Conservation (phyloP, 2,113 vertebrate genomes). For the Callipepla californica region DNA sequence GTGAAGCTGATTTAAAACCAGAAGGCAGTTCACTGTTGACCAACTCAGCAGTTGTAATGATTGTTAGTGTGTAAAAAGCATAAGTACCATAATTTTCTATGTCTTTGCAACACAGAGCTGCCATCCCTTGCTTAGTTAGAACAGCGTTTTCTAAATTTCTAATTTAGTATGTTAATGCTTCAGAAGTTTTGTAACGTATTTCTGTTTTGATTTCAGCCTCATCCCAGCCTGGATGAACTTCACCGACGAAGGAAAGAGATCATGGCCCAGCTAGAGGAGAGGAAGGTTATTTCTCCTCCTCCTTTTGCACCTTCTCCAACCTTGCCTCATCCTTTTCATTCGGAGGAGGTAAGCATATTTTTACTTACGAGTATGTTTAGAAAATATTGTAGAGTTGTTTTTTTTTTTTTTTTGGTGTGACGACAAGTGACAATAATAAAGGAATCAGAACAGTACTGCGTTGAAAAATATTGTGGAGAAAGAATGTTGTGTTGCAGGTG, state of each 20-base stretch:
- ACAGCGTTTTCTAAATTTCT: background rate
- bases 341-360: constrained; percentile 85
- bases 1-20: fast-evolving
- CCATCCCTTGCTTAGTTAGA: background rate
- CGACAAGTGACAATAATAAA: background rate
- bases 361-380: background rate
- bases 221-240: constrained; percentile 92
- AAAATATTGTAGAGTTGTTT: background rate
- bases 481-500: background rate
- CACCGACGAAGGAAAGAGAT: constrained; percentile 95
- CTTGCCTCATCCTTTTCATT: constrained; percentile 88
- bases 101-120: background rate
- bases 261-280: constrained; percentile 94
- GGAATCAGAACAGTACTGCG: background rate
- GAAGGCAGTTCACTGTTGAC: background rate
- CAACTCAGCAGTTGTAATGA: background rate
- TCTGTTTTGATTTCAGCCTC: constrained; percentile 77
- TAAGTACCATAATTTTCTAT: background rate
- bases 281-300: constrained; percentile 95
- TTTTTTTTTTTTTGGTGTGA: background rate
- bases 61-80: background rate
- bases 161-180: background rate
- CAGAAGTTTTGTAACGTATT: constrained; percentile 78
- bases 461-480: background rate
- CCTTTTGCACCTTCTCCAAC: constrained; percentile 95